Evolutionary conservation across 2,113 vertebrate species (phyloP).

Genomic region (Lucifuga dentata): DNA sequence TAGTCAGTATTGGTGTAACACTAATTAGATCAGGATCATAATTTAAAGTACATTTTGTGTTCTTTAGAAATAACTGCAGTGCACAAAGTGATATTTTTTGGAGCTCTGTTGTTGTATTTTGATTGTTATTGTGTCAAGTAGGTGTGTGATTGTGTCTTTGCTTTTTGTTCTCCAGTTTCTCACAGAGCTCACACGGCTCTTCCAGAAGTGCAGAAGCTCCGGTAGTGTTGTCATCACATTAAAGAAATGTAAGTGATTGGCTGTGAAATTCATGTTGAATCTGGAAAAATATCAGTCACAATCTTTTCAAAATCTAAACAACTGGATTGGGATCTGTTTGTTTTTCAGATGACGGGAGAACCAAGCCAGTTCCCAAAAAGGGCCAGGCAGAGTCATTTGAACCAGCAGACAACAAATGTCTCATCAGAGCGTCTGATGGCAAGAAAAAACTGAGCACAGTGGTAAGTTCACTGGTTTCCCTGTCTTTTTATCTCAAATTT

Average conservation of each 20-base stretch:
- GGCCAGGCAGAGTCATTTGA: constrained; percentile 89
- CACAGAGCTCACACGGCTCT: constrained; percentile 96
- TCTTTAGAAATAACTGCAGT: too few relatives aligned
- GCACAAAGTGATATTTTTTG: too few relatives aligned
- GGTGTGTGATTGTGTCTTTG: too few relatives aligned
- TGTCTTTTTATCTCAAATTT: too few relatives aligned
- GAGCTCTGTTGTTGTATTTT: too few relatives aligned
- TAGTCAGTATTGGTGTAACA: too few relatives aligned
- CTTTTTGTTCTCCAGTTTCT: constrained; percentile 88
- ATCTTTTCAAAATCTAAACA: not conserved
- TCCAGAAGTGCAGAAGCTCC: constrained; percentile 94
- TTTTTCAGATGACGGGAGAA: constrained; percentile 92
- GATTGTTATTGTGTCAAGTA: too few relatives aligned
- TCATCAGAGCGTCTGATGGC: constrained; percentile 95
- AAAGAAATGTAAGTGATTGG: constrained; percentile 92
- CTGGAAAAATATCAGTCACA: too few relatives aligned
- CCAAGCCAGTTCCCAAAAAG: constrained; percentile 93
- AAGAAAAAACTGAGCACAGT: constrained; percentile 99
- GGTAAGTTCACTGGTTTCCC: constrained; percentile 85
- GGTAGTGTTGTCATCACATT: constrained; percentile 97
- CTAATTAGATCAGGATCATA: too few relatives aligned
- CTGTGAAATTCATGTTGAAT: not conserved
- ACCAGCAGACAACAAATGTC: constrained; percentile 96
- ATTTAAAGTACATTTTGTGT: too few relatives aligned
- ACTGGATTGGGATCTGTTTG: not conserved